These are phyloP conservation scores for Pelosia muscerda DNA, from an alignment of 2,888 invertebrate genomes.

Conservation along the genomic window DNA sequence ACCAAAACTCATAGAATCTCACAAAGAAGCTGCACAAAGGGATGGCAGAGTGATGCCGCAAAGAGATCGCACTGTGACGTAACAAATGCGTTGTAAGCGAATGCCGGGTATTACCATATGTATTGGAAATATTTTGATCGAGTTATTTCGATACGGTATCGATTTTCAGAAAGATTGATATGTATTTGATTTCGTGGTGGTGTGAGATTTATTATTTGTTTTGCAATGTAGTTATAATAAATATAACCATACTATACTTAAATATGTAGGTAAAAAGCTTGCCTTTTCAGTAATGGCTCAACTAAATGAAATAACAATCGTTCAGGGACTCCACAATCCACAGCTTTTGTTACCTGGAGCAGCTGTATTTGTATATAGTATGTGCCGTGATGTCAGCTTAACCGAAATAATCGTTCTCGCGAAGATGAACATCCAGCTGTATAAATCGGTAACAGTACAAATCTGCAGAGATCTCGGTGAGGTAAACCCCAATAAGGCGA, in stretches of 20 bases:
- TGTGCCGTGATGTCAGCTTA: no score
- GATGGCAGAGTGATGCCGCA: conserved; percentile 40
- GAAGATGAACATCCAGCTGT: no score
- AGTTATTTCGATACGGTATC: conserved; percentile 23
- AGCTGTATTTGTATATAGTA: no score
- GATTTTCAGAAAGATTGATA: conserved; percentile 8
- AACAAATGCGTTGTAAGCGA: conserved; percentile 49
- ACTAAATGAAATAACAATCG: no score
- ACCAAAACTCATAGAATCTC: conserved; percentile 30
- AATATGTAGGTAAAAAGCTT: no score
- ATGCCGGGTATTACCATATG: conserved; percentile 47
- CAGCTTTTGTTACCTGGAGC: no score
- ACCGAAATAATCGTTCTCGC: no score
- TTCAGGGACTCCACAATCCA: no score
- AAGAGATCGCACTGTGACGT: conserved; percentile 44
- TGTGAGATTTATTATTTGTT: background rate
- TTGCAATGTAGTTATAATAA: background rate
- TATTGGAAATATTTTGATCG: conserved; percentile 41
- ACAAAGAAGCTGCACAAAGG: conserved; percentile 44
- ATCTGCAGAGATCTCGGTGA: no score
- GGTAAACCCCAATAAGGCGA: no score
- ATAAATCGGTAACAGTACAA: no score
- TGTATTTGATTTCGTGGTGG: background rate
- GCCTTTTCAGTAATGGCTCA: no score
- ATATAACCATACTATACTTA: background rate